Percentiles rank a stretch among this genome's conserved stretches.
Evolutionary conservation across 2,797 vertebrate genomes (phyloP).

Genomic region (Linurgus olivaceus): DNA sequence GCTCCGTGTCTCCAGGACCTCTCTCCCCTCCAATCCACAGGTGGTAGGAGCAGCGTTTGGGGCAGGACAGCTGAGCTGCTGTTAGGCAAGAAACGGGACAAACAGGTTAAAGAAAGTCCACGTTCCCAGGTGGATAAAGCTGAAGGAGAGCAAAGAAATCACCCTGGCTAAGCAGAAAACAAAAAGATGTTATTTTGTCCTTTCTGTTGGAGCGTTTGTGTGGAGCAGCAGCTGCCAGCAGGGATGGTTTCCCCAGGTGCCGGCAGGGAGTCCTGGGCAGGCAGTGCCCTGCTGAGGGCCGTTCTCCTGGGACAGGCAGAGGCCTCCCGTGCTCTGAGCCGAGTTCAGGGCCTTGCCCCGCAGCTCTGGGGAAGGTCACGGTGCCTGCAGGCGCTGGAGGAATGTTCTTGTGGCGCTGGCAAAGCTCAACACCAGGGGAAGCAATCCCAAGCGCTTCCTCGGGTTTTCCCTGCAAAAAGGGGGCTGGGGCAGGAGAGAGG

Average conservation of each 20-base stretch:
- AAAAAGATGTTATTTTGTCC: not conserved
- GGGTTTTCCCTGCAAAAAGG: not conserved
- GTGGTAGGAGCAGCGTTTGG: not conserved
- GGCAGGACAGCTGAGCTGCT: not conserved
- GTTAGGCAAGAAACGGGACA: not conserved
- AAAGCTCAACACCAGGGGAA: not conserved
- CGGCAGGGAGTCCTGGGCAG: not conserved
- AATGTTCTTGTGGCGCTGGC: not conserved
- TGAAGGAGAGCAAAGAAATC: not conserved
- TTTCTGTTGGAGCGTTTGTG: not conserved
- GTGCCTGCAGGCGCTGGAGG: not conserved
- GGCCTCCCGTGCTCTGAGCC: not conserved
- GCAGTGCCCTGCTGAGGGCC: not conserved
- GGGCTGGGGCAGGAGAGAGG: not conserved
- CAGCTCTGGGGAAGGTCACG: not conserved
- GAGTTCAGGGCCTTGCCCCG: not conserved
- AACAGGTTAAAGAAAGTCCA: not conserved
- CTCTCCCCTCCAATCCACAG: not conserved
- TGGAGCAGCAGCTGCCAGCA: not conserved
- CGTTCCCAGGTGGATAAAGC: not conserved
- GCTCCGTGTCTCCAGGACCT: not conserved
- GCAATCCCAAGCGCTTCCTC: not conserved
- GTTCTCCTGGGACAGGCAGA: not conserved
- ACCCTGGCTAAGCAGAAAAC: not conserved
- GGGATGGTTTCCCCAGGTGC: not conserved